These are phyloP conservation scores for Dione vanillae DNA, from an alignment of 2,888 invertebrate species.

Conservation along the genomic window DNA sequence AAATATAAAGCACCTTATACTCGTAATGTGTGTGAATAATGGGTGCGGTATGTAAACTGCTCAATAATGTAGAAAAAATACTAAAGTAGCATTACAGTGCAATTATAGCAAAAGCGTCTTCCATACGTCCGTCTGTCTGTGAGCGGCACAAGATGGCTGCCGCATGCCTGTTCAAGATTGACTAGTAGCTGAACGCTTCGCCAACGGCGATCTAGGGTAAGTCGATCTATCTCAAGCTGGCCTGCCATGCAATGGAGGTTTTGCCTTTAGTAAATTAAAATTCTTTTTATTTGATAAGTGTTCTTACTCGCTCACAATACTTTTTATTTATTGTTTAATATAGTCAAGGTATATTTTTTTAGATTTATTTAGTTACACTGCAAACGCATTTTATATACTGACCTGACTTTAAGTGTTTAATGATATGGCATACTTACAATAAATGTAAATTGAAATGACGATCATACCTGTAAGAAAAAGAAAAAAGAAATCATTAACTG, in stretches of 20 bases:
- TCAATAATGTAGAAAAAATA: conserved; percentile 71
- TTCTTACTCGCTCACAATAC: conserved; percentile 58
- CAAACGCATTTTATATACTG: conserved; percentile 9
- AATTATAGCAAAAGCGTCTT: conserved; percentile 76
- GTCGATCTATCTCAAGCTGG: conserved; percentile 69
- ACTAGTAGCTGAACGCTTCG: conserved; percentile 79
- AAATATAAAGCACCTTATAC: conserved; percentile 22
- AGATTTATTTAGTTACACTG: conserved; percentile 19
- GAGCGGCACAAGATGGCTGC: conserved; percentile 72
- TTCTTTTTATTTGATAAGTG: conserved; percentile 72
- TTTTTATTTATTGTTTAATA: conserved; percentile 42
- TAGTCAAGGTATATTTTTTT: too few relatives aligned
- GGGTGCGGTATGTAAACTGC: conserved; percentile 46
- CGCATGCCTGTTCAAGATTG: conserved; percentile 80
- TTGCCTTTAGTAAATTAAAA: conserved; percentile 75
- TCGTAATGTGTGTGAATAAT: conserved; percentile 43
- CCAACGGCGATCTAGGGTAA: conserved; percentile 76
- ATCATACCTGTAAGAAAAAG: conserved; percentile 14
- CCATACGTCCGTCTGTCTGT: conserved; percentile 69
- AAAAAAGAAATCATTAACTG: conserved; percentile 17
- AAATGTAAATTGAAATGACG: neutral
- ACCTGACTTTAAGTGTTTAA: neutral
- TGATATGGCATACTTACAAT: conserved; percentile 12
- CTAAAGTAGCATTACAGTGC: conserved; percentile 73
- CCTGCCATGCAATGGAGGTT: conserved; percentile 69